Evolutionary conservation across 2,797 vertebrate species (phyloP), one percentile per base, ranked within the genome.

Genomic region (Lates japonicus): DNA sequence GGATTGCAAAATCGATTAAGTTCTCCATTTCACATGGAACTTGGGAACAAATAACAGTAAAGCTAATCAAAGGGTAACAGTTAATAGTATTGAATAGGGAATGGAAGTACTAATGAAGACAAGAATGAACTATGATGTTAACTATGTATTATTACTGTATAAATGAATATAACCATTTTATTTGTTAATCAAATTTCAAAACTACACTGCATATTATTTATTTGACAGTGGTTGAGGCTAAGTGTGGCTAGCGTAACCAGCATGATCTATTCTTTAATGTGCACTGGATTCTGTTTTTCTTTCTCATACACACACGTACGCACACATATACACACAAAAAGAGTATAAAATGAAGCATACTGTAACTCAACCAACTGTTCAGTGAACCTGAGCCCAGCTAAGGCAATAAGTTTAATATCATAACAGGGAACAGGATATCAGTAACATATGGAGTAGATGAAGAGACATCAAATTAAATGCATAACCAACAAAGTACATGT

Each of bases 381-480:
- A 39, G 46, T 55, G 60, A 85, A 74, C 58, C 46, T 57, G 74
- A 83, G 42, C n/a, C 52, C 51, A 60, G 22, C 44, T 67, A 42
- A 52, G 70, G 49, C 76, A 33, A 63, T 10, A 61, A 12, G n/a
- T 81, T 68, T 39, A 64, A 48, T 22, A 65, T 62, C 51, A 67
- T 41, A 74, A 74, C 42, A 62, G 63, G 35, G 19, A 54, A 55
- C 35, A 69, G 33, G 67, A 71, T 52, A 74, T 77, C 37, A 68
- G 58, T 35, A 52, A 77, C 74, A 80, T 17, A 52, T 60, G 66
- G 35, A 41, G 51, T 10, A 55, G 14, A 71, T 71, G 57, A 62
- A 75, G 16, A 72, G 33, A 74, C 62, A 77, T 52, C n/a, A 74
- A 62, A 42, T 13, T 13, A 25, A 51, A 74, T 8, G 25, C 14